Base-by-base conservation (phyloP, 2,113 vertebrate genomes). In the Otocyon megalotis region DNA sequence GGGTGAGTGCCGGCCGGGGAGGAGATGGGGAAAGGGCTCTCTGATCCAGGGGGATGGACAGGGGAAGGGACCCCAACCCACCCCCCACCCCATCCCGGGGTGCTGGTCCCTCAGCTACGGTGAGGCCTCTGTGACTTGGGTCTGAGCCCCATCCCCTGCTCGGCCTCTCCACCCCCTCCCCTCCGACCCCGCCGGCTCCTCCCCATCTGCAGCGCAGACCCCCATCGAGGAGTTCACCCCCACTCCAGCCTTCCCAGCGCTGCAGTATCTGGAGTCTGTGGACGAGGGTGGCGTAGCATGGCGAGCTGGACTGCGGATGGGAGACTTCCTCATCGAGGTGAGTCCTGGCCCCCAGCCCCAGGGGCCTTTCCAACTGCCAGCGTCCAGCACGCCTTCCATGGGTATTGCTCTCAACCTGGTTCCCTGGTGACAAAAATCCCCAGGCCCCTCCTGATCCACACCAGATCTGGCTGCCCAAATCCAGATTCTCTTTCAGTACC, bases 191-290 rank as follows among this genome's bases (percentile, higher is more conserved):
- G 98, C 97, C 98, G 97, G 92, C 96, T 97, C 97, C 97, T 97
- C 98, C 97, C 96, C 93, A 85, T 97, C 97, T 97, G 96, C 98
- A 99, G 99, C 99, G 98, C 99, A 99, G 98, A 99, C 99, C 97
- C 99, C 99, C 32, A 99, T 99, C 43, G 99, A 99, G 98, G 99
- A 99, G 98, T 99, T 99, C 97, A 99, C 99, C 65, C 99, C 99
- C 93, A 99, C 99, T 43, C 99, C 99, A 19, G 99, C 99, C 92
- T 99, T 99, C 97, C 99, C 99, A 54, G 99, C 99, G 10, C 98
- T 99, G 97, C 99, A 99, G 99, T 99, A 99, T 97, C 98, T 99
- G 94, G 99, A 99, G 98, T 99, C 99, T 0, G 99, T 99, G 92
- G 99, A 99, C 95, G 99, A 99, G 98, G 99, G 99, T 3, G 99